Evolutionary conservation across 2,797 vertebrate genomes (phyloP).

Genomic region (Pantherophis alleghaniensis): DNA sequence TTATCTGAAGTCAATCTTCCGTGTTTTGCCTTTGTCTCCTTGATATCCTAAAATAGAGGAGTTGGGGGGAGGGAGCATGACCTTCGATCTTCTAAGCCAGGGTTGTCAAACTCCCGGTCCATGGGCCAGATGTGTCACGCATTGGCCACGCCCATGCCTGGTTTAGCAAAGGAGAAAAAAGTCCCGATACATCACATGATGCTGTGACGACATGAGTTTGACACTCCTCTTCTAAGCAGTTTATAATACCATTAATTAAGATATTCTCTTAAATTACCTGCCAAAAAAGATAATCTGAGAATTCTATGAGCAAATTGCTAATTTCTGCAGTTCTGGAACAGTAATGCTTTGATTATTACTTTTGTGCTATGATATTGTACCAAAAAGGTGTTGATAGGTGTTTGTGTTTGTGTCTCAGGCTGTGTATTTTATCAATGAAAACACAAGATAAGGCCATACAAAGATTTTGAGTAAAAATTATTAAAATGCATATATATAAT

Average conservation of each 20-base stretch:
- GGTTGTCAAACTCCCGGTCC: too few species aligned
- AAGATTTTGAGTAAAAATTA: not conserved
- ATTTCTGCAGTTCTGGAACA: not conserved
- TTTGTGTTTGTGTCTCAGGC: not conserved
- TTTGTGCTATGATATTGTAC: not conserved
- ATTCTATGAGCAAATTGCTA: not conserved
- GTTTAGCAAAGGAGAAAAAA: too few species aligned
- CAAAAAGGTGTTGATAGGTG: not conserved
- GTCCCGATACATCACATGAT: too few species aligned
- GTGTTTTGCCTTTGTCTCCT: not conserved
- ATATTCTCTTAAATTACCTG: not conserved
- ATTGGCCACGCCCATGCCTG: rapidly evolving
- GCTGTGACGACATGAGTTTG: too few species aligned
- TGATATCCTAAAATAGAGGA: not conserved
- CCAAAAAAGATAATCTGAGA: not conserved
- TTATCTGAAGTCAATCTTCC: not conserved
- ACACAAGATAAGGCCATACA: not conserved
- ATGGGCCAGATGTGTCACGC: too few species aligned
- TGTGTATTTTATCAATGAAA: not conserved
- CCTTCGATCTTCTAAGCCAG: not conserved
- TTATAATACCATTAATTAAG: not conserved
- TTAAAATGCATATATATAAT: not conserved
- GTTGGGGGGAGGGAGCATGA: not conserved
- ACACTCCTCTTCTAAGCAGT: not conserved
- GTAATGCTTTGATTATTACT: not conserved